Conservation (phyloP, 2,797 vertebrate species). For the Centroberyx gerrardi region DNA sequence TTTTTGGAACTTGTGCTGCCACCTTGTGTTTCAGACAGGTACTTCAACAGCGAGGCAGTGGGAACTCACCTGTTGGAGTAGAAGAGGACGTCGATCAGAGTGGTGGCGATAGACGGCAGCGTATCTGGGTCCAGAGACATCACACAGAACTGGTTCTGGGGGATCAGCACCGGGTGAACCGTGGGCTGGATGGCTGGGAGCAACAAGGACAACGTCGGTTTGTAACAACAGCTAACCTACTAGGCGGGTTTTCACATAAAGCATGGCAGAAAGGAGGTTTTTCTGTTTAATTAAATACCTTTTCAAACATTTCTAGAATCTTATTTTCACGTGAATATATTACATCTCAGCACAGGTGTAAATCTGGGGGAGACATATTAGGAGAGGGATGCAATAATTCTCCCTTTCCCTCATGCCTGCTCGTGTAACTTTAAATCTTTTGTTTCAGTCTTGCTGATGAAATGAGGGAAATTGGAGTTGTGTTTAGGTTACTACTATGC, state of each 20-base stretch:
- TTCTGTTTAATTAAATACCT: not conserved
- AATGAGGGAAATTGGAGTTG: not conserved
- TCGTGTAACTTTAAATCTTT: not conserved
- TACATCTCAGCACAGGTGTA: no score
- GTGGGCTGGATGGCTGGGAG: constrained; percentile 87
- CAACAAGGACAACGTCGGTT: not conserved
- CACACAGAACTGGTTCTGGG: constrained; percentile 94
- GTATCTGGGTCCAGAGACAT: constrained; percentile 96
- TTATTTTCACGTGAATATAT: not conserved
- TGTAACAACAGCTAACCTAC: not conserved
- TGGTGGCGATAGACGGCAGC: constrained; percentile 94
- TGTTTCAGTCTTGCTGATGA: not conserved
- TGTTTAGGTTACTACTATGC: not conserved
- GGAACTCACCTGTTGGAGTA: constrained; percentile 90
- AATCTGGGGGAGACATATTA: no score
- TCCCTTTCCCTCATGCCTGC: no score
- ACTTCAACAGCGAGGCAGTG: not conserved
- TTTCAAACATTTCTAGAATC: not conserved
- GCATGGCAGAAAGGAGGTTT: not conserved
- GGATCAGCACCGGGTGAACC: constrained; percentile 94
- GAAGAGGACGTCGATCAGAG: constrained; percentile 96
- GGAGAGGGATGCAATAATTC: no score
- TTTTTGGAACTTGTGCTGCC: constrained; percentile 1
- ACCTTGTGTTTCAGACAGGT: not conserved
- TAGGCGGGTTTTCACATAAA: not conserved